These are phyloP conservation scores for Ganaspis brasiliensis DNA, from an alignment of 2,888 invertebrate species.

Conservation along the genomic window DNA sequence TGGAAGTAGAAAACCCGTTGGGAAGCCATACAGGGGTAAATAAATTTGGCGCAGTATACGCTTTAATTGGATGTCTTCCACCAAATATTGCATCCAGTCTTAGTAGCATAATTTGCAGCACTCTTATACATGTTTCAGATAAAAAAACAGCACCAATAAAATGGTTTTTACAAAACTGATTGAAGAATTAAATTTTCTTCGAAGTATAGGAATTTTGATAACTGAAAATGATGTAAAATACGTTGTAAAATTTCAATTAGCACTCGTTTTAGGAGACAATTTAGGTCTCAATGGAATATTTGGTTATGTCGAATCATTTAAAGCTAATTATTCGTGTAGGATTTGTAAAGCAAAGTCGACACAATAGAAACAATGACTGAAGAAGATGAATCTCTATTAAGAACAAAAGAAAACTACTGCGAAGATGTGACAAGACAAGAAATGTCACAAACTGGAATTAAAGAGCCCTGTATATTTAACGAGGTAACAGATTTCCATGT, in stretches of 20 bases:
- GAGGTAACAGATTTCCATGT: conserved; percentile 48
- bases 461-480: conserved; percentile 47
- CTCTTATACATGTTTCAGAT: conserved; percentile 63
- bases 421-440: not conserved
- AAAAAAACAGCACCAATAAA: conserved; percentile 64
- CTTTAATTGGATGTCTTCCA: conserved; percentile 56
- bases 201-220: conserved; percentile 57
- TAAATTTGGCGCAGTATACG: conserved; percentile 52
- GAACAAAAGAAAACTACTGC: not conserved
- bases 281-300: not conserved
- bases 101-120: conserved; percentile 64
- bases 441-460: conserved; percentile 34
- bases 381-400: not conserved
- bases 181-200: conserved; percentile 62
- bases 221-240: not conserved
- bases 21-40: conserved; percentile 55
- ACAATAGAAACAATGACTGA: not conserved
- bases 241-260: not conserved
- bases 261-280: not conserved
- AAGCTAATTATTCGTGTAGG: not conserved
- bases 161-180: conserved; percentile 63
- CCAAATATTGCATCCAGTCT: conserved; percentile 56
- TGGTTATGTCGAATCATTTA: not conserved
- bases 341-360: not conserved
- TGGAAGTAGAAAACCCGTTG: conserved; percentile 57